These are phyloP conservation scores for Diaprepes abbreviatus DNA, from an alignment of 2,888 invertebrate species.

Conservation along the genomic window DNA sequence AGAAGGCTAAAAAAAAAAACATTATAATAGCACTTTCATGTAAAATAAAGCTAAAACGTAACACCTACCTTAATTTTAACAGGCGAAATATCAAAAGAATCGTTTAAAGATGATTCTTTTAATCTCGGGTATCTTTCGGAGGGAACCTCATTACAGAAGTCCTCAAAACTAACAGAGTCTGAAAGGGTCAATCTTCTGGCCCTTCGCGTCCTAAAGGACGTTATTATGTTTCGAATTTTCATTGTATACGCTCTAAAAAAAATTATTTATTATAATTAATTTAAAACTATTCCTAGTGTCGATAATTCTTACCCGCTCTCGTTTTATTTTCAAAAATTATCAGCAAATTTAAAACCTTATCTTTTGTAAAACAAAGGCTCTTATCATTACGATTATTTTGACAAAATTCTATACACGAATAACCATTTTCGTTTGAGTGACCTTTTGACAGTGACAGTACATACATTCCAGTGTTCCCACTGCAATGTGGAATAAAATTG, in stretches of 20 bases:
- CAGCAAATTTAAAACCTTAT: not conserved
- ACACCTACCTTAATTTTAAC: slow-evolving; percentile 48
- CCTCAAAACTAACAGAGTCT: slow-evolving; percentile 72
- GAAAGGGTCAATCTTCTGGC: slow-evolving; percentile 58
- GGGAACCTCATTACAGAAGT: slow-evolving; percentile 72
- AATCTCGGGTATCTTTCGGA: slow-evolving; percentile 66
- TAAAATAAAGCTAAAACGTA: too few species aligned
- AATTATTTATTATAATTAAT: too few species aligned
- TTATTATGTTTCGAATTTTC: slow-evolving; percentile 61
- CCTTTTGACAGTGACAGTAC: slow-evolving; percentile 16
- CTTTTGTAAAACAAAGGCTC: slow-evolving; percentile 9
- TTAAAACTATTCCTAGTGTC: too few species aligned
- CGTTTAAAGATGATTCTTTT: slow-evolving; percentile 70
- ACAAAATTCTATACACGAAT: not conserved
- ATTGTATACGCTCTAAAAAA: slow-evolving; percentile 36
- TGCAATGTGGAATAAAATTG: too few species aligned
- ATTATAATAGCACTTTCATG: too few species aligned
- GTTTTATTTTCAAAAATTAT: not conserved
- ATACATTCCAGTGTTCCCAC: too few species aligned
- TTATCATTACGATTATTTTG: not conserved
- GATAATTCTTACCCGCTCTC: not conserved
- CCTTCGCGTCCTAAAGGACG: slow-evolving; percentile 60
- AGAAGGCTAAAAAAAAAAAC: slow-evolving; percentile 20
- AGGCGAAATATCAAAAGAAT: slow-evolving; percentile 66
- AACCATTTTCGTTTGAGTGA: not conserved